A percentile compares a stretch with the other conserved stretches of the same genome.
Conservation (phyloP, 2,888 invertebrate genomes). For the Graphium colonna region DNA sequence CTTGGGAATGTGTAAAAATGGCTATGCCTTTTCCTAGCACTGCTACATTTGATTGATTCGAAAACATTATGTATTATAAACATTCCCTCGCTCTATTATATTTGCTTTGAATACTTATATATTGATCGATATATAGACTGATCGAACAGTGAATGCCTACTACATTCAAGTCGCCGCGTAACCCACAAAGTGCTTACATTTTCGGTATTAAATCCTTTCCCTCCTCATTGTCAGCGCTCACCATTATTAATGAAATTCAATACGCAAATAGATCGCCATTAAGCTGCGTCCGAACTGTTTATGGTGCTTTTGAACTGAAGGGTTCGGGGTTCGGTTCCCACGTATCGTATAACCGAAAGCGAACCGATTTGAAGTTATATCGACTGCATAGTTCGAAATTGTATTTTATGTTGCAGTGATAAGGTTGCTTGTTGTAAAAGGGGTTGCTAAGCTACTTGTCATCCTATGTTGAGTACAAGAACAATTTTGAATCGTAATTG, state of each 20-base stretch:
- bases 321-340: constrained; percentile 48
- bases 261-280: constrained; percentile 41
- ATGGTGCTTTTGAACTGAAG: constrained; percentile 43
- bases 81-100: no score
- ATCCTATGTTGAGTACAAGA: constrained; percentile 32
- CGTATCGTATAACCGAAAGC: constrained; percentile 51
- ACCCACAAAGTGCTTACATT: neutral
- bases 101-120: no score
- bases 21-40: no score
- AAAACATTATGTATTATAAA: no score
- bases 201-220: constrained; percentile 9
- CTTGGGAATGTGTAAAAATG: no score
- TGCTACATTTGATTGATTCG: no score
- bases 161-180: neutral
- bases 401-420: constrained; percentile 13
- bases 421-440: constrained; percentile 1
- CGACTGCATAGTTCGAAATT: constrained; percentile 18
- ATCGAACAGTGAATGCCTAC: no score
- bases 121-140: no score
- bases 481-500: constrained; percentile 41
- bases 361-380: neutral
- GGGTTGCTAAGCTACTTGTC: constrained; percentile 27
- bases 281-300: constrained; percentile 51
- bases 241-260: constrained; percentile 43
- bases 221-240: constrained; percentile 13